Evolutionary conservation across 92 coral and sea anemone genomes (phyloP).

Genomic region (Bergia sp.): DNA sequence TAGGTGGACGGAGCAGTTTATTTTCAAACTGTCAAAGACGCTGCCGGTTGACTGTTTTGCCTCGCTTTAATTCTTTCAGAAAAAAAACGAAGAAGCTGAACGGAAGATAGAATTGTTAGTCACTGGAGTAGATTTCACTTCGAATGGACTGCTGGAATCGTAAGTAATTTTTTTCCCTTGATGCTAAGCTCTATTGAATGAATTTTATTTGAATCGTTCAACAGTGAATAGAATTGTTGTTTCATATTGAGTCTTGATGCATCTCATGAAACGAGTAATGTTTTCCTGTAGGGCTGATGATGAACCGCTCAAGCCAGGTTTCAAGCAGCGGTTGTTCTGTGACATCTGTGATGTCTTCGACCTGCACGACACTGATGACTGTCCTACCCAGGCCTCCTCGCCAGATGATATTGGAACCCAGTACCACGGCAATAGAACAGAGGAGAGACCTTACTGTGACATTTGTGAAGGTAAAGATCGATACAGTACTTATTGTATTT

Average conservation of each 20-base stretch:
- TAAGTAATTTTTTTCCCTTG: constrained; percentile 40
- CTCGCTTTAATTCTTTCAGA: constrained; percentile 49
- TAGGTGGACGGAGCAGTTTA: neutral
- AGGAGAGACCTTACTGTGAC: constrained; percentile 91
- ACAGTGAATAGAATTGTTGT: neutral
- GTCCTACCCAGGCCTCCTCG: constrained; percentile 92
- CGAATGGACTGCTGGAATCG: constrained; percentile 75
- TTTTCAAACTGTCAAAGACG: neutral
- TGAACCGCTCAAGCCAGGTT: constrained; percentile 78
- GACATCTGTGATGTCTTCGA: constrained; percentile 98
- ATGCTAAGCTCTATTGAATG: neutral
- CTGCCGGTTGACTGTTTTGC: neutral
- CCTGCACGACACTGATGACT: constrained; percentile 95
- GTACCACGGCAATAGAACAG: constrained; percentile 85
- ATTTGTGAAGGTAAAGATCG: constrained; percentile 85
- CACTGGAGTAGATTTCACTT: constrained; percentile 65
- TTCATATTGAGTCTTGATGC: neutral
- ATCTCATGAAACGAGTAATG: neutral
- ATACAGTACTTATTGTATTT: neutral
- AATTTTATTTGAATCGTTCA: neutral
- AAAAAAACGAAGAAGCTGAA: constrained; percentile 84
- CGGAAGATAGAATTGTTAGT: constrained; percentile 81
- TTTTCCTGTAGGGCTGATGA: constrained; percentile 82
- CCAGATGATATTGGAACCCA: constrained; percentile 81
- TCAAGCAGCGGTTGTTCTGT: constrained; percentile 85